Conservation (phyloP, 2,888 invertebrate species). For the Papilio protenor region DNA sequence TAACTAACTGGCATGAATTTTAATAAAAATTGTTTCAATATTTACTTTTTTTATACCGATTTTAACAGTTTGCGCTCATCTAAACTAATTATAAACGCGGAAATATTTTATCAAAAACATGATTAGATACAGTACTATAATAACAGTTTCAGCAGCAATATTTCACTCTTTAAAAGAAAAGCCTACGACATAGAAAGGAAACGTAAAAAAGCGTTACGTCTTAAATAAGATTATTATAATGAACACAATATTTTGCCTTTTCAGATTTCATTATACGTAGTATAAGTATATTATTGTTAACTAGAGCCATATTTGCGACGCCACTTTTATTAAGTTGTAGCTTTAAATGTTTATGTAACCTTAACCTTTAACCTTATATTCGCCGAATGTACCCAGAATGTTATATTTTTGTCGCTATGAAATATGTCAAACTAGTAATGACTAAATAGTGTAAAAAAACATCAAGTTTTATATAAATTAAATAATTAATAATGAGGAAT, state of each 20-base stretch:
- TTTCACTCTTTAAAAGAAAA: background rate
- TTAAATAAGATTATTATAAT: background rate
- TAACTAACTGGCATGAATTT: too few relatives aligned
- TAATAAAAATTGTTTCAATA: too few relatives aligned
- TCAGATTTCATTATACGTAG: background rate
- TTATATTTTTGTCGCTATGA: background rate
- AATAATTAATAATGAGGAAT: background rate
- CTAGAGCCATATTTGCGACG: background rate
- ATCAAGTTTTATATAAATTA: background rate
- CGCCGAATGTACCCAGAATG: background rate
- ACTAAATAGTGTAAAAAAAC: background rate
- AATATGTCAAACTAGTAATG: background rate
- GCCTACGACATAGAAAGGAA: background rate
- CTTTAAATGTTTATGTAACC: background rate
- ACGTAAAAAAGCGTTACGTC: background rate
- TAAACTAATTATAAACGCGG: background rate
- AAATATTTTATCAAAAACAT: background rate
- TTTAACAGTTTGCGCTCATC: too few relatives aligned
- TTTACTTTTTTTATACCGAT: too few relatives aligned
- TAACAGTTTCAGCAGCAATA: background rate
- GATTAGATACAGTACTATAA: background rate
- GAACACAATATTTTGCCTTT: background rate
- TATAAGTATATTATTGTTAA: background rate
- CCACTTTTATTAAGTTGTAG: background rate
- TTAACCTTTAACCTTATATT: background rate